These are phyloP conservation scores for Mungos mungo DNA, from an alignment of 2,113 vertebrate species.

Conservation along the genomic window DNA sequence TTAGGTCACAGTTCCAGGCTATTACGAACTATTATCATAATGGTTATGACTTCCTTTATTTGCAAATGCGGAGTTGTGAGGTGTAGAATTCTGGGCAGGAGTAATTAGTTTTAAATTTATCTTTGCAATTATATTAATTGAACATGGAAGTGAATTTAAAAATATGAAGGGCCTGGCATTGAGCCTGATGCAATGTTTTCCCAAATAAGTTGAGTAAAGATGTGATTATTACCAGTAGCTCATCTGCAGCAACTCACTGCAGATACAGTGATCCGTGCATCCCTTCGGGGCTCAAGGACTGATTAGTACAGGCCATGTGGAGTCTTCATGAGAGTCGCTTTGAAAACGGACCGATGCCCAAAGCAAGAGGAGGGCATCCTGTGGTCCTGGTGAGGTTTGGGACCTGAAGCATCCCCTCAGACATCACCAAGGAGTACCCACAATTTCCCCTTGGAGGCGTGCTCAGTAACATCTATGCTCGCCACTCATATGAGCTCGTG, in stretches of 20 bases:
- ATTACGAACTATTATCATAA: constrained; percentile 75
- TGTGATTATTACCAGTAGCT: constrained; percentile 37
- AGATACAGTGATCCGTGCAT: not conserved
- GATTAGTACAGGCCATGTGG: not conserved
- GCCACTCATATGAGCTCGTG: too few relatives aligned
- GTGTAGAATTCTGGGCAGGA: constrained; percentile 75
- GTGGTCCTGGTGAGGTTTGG: not conserved
- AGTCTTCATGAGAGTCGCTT: not conserved
- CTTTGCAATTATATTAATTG: constrained; percentile 84
- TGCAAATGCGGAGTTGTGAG: constrained; percentile 73
- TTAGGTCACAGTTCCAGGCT: constrained; percentile 77
- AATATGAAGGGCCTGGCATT: constrained; percentile 70
- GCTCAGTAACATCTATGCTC: not conserved
- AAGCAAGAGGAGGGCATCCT: not conserved
- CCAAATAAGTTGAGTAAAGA: constrained; percentile 77
- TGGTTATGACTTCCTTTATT: constrained; percentile 75
- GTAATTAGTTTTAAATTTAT: constrained; percentile 80
- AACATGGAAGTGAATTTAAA: constrained; percentile 76
- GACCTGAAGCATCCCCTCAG: not conserved
- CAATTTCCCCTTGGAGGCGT: not conserved
- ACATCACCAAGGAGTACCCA: not conserved
- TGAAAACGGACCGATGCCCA: not conserved
- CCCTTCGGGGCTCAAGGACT: not conserved
- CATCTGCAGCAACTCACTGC: constrained; percentile 48
- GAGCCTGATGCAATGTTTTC: constrained; percentile 61